phyloP scores from a whole-genome alignment of 2,888 invertebrate species.

The Drosophila anomalata region DNA sequence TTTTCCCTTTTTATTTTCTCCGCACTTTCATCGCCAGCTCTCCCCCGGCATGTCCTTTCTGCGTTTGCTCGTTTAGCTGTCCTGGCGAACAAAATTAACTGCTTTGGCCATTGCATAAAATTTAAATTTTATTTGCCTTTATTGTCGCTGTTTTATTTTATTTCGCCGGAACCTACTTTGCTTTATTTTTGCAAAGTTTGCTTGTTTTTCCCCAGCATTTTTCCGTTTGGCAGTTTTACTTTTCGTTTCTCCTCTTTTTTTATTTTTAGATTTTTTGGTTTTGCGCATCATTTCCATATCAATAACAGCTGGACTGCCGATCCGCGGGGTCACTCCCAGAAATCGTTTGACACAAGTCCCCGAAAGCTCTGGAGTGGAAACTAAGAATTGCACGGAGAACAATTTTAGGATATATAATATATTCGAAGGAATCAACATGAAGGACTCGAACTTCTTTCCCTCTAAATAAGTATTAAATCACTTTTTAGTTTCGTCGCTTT shows the following conservation, averaged over 20 bases:
- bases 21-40: neutral
- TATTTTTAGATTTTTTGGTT: neutral
- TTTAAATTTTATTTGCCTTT: constrained; percentile 43
- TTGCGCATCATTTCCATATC: constrained; percentile 69
- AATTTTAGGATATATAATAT: neutral
- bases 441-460: too few relatives aligned
- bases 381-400: neutral
- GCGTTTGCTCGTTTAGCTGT: constrained; percentile 24
- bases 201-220: constrained; percentile 12
- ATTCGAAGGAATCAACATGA: neutral
- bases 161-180: constrained; percentile 21
- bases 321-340: constrained; percentile 25
- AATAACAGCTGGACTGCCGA: constrained; percentile 57
- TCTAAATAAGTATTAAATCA: too few relatives aligned
- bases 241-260: constrained; percentile 12
- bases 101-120: constrained; percentile 30
- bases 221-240: constrained; percentile 15
- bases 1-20: neutral
- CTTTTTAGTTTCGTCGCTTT: too few relatives aligned
- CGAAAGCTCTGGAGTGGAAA: neutral
- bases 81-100: constrained; percentile 38
- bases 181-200: constrained; percentile 29
- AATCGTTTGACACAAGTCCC: constrained; percentile 31
- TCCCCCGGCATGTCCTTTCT: neutral
- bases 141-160: constrained; percentile 38